Conservation (phyloP, 2,888 invertebrate genomes). For the Apotomis turbidana region DNA sequence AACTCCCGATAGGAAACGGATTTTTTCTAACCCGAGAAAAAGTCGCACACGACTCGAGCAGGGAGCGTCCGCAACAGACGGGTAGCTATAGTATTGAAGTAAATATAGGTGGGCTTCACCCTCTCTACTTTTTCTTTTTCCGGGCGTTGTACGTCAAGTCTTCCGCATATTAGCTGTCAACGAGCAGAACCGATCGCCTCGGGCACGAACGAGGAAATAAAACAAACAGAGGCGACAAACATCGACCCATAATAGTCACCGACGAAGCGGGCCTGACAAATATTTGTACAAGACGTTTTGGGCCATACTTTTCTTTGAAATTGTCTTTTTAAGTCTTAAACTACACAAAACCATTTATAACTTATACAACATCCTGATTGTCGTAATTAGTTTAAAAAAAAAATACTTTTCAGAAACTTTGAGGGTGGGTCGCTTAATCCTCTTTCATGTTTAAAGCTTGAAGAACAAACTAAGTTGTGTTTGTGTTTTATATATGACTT, state of each 20-base stretch:
- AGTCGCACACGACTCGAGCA: constrained; percentile 47
- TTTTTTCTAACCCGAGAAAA: constrained; percentile 64
- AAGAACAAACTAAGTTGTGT: background rate
- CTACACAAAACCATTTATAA: no score
- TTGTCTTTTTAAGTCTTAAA: constrained; percentile 1
- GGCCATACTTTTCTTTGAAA: constrained; percentile 25
- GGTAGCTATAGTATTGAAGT: constrained; percentile 37
- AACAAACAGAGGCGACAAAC: constrained; percentile 63
- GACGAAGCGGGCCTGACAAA: constrained; percentile 58
- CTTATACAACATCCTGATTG: no score
- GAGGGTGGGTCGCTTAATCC: background rate
- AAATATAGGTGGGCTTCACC: constrained; percentile 36
- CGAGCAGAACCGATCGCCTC: constrained; percentile 61
- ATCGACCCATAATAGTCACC: constrained; percentile 61
- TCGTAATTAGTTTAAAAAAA: no score
- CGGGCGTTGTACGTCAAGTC: constrained; percentile 60
- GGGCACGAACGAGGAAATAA: constrained; percentile 56
- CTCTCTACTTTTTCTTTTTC: constrained; percentile 43
- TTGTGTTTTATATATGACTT: constrained; percentile 8
- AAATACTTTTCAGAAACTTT: background rate
- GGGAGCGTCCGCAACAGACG: constrained; percentile 29
- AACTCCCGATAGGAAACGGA: constrained; percentile 60
- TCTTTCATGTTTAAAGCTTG: constrained; percentile 5
- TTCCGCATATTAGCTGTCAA: constrained; percentile 71
- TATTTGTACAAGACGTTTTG: constrained; percentile 57